Base-by-base conservation (phyloP, 2,113 vertebrate genomes). In the Vicugna pacos region DNA sequence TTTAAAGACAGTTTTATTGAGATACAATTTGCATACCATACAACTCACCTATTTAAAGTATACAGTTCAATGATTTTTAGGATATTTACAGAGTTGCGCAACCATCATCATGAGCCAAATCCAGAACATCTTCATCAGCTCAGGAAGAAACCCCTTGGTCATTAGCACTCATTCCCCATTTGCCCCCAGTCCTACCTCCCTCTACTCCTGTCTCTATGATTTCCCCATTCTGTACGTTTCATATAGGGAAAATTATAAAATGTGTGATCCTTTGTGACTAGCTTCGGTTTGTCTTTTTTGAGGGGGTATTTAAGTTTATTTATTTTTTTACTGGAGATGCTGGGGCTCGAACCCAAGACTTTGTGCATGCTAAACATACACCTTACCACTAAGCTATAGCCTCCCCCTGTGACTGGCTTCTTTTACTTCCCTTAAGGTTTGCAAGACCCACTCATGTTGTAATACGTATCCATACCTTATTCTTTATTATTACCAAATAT, bases 391-490 rank as follows among this genome's bases (percentile, higher is more conserved):
- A 42, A 42, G 38, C 38, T 42, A 42, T 42, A 42, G 38, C 38
- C 38, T 42, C 38, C 38, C 38, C 38, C 1, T 20, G 38, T 15
- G 65, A 46, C 2, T 0, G 56, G 22, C 42, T 89, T 82, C 65
- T 75, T 35, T 70, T 2, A 20, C 86, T 48, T 14, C 38, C 3
- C 7, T 5, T 38, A 4, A 6, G 1, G 28, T 60, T 42, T 64
- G 50, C 42, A 8, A 62, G 32, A 28, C 3, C 56, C 17, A 7
- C 16, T 72, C 17, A 0, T 4, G 35, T 7, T 16, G n/a, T 38
- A 19, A 30, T 2, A 0, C 3, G 9, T 35, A 20, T 52, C 7
- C 22, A 3, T 3, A 14, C 24, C 19, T 28, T 8, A 15, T 54
- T 26, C 80, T 28, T 77, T 77, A 77, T 19, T 38, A 13, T 73